phyloP scores from a whole-genome alignment of 2,113 vertebrate genomes.

The Calonectris borealis region DNA sequence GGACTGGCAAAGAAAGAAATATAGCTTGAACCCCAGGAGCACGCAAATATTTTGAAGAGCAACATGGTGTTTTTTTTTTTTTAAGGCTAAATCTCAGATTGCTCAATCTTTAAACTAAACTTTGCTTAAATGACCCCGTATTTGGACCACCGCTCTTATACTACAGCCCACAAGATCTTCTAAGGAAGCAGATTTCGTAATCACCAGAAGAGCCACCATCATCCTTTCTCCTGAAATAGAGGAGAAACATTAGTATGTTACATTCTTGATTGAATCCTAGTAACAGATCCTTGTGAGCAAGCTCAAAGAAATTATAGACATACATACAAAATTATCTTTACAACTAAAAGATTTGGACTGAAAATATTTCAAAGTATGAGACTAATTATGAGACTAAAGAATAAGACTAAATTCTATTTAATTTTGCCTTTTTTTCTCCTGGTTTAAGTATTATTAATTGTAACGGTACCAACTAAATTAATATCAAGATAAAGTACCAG shows the following conservation, averaged over 20 bases:
- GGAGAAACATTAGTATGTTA: neutral
- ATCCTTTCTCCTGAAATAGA: neutral
- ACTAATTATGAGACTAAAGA: neutral
- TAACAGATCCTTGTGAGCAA: neutral
- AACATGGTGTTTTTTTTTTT: too few species aligned
- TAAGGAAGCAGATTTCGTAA: neutral
- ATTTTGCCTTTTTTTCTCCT: neutral
- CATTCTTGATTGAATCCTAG: neutral
- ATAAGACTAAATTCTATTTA: conserved; percentile 9
- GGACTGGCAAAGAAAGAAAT: neutral
- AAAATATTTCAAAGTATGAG: neutral
- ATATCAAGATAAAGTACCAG: neutral
- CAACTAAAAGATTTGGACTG: neutral
- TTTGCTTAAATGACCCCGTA: neutral
- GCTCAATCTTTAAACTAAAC: neutral
- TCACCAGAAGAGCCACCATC: neutral
- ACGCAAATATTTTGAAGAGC: neutral
- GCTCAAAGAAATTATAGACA: neutral
- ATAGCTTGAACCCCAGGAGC: neutral
- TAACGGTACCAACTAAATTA: conserved; percentile 1
- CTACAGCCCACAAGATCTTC: neutral
- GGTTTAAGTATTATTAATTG: neutral
- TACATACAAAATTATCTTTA: neutral
- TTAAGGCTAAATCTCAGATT: neutral
- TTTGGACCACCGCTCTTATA: neutral